Evolutionary conservation across 1,140 invertebrate genomes (phyloP).

Genomic region (Bathynomus jamesi): DNA sequence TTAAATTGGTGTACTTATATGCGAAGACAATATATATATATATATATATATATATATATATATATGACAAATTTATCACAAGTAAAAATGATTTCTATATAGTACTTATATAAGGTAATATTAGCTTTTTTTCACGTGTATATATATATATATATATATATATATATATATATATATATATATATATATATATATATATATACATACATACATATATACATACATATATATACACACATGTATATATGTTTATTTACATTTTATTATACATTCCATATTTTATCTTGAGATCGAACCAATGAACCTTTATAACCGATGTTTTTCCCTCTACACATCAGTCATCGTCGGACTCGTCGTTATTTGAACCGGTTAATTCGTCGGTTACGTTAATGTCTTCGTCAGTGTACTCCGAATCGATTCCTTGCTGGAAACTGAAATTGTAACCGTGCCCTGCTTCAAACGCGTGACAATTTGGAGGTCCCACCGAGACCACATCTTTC

Average conservation of each 20-base stretch:
- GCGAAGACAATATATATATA: too few relatives aligned
- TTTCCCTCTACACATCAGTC: constrained; percentile 14
- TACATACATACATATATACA: background rate
- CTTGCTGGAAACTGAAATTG: constrained; percentile 11
- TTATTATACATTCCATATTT: background rate
- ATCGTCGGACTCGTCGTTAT: constrained; percentile 34
- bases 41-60: background rate
- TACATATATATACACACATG: background rate
- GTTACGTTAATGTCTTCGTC: constrained; percentile 37
- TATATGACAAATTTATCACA: background rate
- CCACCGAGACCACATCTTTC: background rate
- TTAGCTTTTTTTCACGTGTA: background rate
- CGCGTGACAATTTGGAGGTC: constrained; percentile 4
- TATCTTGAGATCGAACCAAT: too few relatives aligned
- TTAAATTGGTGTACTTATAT: too few relatives aligned
- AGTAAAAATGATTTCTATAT: background rate
- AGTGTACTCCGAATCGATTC: constrained; percentile 17
- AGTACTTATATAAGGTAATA: background rate
- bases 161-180: background rate
- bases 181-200: background rate
- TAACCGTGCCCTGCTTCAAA: constrained; percentile 15
- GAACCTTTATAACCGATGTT: too few relatives aligned
- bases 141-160: background rate
- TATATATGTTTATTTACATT: background rate
- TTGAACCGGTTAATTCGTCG: constrained; percentile 29